phyloP scores from a whole-genome alignment of 2,113 vertebrate species.

The Peromyscus californicus region DNA sequence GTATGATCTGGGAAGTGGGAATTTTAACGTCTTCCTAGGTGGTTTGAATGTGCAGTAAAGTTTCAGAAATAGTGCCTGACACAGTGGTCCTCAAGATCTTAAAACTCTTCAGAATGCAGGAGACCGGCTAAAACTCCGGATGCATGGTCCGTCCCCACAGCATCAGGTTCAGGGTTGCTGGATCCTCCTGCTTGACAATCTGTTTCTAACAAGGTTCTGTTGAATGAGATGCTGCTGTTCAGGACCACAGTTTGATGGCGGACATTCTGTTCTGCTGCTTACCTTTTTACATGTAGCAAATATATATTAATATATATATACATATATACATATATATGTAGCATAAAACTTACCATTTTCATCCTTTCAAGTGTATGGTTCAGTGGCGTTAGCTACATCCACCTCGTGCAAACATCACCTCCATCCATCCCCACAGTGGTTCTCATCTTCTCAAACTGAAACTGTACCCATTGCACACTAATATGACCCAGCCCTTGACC shows the following conservation, averaged over 20 bases:
- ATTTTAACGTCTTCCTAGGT: neutral
- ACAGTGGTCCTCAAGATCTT: neutral
- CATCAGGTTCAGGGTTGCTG: conserved; percentile 34
- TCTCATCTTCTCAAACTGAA: neutral
- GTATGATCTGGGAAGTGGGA: neutral
- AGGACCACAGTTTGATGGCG: neutral
- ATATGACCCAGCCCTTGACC: neutral
- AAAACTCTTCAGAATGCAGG: neutral
- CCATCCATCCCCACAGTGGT: neutral
- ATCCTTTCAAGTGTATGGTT: neutral
- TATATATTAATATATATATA: neutral
- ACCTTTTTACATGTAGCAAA: conserved; percentile 11
- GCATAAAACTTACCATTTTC: neutral
- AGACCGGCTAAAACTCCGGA: neutral
- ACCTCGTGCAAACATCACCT: neutral
- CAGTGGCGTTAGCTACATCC: neutral
- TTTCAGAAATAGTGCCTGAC: neutral
- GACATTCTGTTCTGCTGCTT: neutral
- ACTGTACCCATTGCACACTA: neutral
- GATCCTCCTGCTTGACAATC: neutral
- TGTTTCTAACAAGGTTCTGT: neutral
- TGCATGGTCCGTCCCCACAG: neutral
- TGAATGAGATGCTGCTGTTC: neutral
- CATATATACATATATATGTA: neutral
- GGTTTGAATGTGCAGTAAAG: neutral